Conservation (phyloP, 2,113 vertebrate species). For the Scomber colias region DNA sequence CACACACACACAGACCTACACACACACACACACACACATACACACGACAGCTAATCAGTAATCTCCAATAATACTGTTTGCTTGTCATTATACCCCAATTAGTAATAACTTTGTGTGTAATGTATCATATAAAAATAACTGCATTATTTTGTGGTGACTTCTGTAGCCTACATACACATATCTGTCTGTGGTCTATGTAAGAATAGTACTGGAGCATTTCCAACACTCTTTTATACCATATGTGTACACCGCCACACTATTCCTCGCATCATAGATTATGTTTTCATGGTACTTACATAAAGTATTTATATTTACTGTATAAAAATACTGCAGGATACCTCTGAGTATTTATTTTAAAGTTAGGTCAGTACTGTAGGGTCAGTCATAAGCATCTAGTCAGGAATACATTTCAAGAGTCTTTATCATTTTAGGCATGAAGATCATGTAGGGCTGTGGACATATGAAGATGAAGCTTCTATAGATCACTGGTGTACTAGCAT, state of each 20-base stretch:
- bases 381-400: no score
- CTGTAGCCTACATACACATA: background rate
- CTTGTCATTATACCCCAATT: slow-evolving; percentile 14
- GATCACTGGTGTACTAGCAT: no score
- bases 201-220: slow-evolving; percentile 51
- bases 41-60: slow-evolving; percentile 4
- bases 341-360: background rate
- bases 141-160: slow-evolving; percentile 53
- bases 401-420: no score
- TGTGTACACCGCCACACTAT: background rate
- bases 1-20: background rate
- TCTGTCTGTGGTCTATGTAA: slow-evolving; percentile 18
- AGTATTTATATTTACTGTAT: background rate
- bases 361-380: no score
- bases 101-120: slow-evolving; percentile 10
- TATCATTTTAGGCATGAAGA: no score
- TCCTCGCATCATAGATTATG: slow-evolving; percentile 1
- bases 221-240: background rate
- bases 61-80: slow-evolving; percentile 2
- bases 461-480: no score
- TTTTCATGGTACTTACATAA: background rate
- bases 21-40: background rate
- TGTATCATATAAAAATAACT: slow-evolving; percentile 47
- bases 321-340: background rate
- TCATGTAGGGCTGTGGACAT: no score